These are phyloP conservation scores for Phasianus colchicus DNA, from an alignment of 2,113 vertebrate species.

Conservation along the genomic window DNA sequence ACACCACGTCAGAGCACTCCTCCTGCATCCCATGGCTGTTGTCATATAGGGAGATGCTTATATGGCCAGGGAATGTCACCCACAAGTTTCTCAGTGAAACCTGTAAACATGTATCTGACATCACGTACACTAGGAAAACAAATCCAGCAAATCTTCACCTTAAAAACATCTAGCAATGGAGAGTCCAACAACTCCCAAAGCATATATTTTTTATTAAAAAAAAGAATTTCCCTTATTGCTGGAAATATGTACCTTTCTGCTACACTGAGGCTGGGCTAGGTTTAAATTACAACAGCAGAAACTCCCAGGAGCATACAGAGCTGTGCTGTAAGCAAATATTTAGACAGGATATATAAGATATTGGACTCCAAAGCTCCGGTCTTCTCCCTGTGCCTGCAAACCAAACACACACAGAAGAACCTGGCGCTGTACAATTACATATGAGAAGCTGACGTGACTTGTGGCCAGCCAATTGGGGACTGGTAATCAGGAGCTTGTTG, in stretches of 20 bases:
- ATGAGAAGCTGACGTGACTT: not conserved
- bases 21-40: not conserved
- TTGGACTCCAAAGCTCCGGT: not conserved
- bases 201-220: not conserved
- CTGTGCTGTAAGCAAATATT: constrained; percentile 12
- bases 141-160: not conserved
- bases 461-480: not conserved
- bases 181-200: not conserved
- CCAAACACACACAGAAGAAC: rapidly evolving
- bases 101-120: not conserved
- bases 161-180: not conserved
- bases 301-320: not conserved
- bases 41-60: rapidly evolving
- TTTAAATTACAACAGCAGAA: not conserved
- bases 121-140: rapidly evolving
- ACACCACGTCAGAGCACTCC: not conserved
- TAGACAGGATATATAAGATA: not conserved
- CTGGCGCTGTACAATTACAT: not conserved
- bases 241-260: not conserved
- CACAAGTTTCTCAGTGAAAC: not conserved
- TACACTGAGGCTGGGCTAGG: not conserved
- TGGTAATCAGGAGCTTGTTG: constrained; percentile 35
- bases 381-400: not conserved
- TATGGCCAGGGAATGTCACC: not conserved
- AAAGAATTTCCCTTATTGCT: not conserved